Evolutionary conservation across 2,888 invertebrate genomes (phyloP).

Genomic region (Orchesella flavescens): DNA sequence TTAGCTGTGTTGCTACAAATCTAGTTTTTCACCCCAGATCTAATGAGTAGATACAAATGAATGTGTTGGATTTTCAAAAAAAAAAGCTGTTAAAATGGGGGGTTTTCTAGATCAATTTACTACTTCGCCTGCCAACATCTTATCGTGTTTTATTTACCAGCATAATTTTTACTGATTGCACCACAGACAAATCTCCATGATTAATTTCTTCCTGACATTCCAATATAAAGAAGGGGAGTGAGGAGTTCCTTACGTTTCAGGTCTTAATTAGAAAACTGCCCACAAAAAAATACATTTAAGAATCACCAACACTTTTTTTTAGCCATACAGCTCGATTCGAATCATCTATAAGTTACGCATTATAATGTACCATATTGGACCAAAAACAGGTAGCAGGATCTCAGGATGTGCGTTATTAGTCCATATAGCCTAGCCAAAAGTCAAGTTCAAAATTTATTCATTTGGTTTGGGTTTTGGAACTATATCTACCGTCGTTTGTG

Average conservation of each 20-base stretch:
- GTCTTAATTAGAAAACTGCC: slow-evolving; percentile 60
- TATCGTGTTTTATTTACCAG: background rate
- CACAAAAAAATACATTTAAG: slow-evolving; percentile 22
- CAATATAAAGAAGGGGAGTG: slow-evolving; percentile 57
- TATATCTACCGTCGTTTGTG: background rate
- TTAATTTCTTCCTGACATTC: slow-evolving; percentile 63
- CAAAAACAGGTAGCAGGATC: background rate
- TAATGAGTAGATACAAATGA: slow-evolving; percentile 43
- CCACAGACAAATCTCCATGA: slow-evolving; percentile 27
- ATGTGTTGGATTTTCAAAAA: slow-evolving; percentile 19
- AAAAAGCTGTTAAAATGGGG: slow-evolving; percentile 1
- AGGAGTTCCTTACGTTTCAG: slow-evolving; percentile 57
- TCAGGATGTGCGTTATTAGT: background rate
- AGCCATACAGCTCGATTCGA: background rate
- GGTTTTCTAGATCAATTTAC: background rate
- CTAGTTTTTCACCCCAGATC: slow-evolving; percentile 42
- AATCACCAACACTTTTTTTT: too few relatives aligned
- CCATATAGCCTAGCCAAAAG: background rate
- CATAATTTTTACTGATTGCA: slow-evolving; percentile 5
- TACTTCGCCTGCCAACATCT: background rate
- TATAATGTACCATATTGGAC: slow-evolving; percentile 19
- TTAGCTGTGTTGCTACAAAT: slow-evolving; percentile 38
- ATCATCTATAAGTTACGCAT: background rate
- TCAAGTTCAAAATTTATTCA: background rate
- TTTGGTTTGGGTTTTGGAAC: background rate